A percentile compares a stretch with the other conserved stretches of the same genome.
Conservation (phyloP, 2,797 vertebrate species). For the Scolopax rusticola region DNA sequence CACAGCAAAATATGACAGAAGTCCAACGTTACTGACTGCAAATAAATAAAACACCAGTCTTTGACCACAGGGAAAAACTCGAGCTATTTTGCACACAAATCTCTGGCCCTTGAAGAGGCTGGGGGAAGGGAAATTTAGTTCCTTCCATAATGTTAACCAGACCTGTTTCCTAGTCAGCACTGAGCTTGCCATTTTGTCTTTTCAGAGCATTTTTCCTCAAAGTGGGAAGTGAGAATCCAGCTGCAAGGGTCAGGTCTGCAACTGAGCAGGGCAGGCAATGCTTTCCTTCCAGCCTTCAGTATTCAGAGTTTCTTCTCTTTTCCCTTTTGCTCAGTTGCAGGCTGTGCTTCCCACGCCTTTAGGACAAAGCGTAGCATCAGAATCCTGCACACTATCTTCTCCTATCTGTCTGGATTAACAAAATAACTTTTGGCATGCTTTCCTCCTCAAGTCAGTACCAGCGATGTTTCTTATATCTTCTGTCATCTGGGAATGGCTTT, state of each 20-base stretch:
- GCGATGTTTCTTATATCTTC: neutral
- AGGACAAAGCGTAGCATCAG: neutral
- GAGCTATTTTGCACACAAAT: slow-evolving; percentile 24
- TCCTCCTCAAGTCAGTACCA: neutral
- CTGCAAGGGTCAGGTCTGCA: neutral
- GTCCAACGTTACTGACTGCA: neutral
- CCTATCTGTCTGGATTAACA: neutral
- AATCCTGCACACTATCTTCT: neutral
- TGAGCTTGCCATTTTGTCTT: neutral
- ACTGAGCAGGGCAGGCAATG: rapidly evolving
- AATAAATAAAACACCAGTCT: slow-evolving; percentile 40
- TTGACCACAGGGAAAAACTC: neutral
- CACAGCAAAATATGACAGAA: neutral
- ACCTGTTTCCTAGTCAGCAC: neutral
- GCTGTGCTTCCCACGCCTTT: neutral
- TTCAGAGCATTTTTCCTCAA: neutral
- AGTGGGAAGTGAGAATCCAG: neutral
- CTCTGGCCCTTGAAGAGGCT: neutral
- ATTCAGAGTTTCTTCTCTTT: neutral
- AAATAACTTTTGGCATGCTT: neutral
- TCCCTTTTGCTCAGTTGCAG: neutral
- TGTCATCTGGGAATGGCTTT: neutral
- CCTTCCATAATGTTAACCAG: slow-evolving; percentile 40
- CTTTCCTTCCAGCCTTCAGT: neutral
- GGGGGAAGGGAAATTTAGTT: slow-evolving; percentile 9